These are phyloP conservation scores for Enteromius anoplus DNA, from an alignment of 2,797 vertebrate genomes.

Conservation along the genomic window DNA sequence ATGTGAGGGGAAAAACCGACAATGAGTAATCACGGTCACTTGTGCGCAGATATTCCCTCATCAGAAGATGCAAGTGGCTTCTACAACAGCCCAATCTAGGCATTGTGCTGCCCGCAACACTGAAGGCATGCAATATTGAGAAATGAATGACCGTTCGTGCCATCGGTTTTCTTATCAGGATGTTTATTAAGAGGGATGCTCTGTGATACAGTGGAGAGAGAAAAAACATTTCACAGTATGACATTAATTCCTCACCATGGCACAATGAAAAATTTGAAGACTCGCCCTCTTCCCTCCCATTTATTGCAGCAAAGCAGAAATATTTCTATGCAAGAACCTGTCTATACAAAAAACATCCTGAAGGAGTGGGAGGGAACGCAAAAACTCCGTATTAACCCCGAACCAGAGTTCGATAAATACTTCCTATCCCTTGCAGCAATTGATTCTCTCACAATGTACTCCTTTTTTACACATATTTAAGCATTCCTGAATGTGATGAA, in stretches of 20 bases:
- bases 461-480: not conserved
- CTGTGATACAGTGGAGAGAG: conserved; percentile 68
- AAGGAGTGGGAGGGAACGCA: conserved; percentile 31
- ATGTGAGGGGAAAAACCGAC: conserved; percentile 46
- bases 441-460: conserved; percentile 19
- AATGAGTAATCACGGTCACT: conserved; percentile 59
- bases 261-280: conserved; percentile 59
- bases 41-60: conserved; percentile 42
- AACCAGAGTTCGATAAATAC: not conserved
- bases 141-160: conserved; percentile 40
- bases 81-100: conserved; percentile 37
- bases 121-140: conserved; percentile 38
- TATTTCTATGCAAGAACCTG: conserved; percentile 57
- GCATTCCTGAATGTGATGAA: not conserved
- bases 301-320: conserved; percentile 47
- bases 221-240: conserved; percentile 72
- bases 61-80: conserved; percentile 44
- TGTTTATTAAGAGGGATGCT: conserved; percentile 76
- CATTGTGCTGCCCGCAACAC: conserved; percentile 39
- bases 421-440: conserved; percentile 25
- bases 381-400: conserved; percentile 25
- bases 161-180: conserved; percentile 57
- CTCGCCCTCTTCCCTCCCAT: conserved; percentile 8
- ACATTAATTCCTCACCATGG: conserved; percentile 66
- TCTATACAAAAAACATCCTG: conserved; percentile 70